Base-by-base conservation (phyloP, 2,113 vertebrate genomes). In the Nycticryphes semicollaris region DNA sequence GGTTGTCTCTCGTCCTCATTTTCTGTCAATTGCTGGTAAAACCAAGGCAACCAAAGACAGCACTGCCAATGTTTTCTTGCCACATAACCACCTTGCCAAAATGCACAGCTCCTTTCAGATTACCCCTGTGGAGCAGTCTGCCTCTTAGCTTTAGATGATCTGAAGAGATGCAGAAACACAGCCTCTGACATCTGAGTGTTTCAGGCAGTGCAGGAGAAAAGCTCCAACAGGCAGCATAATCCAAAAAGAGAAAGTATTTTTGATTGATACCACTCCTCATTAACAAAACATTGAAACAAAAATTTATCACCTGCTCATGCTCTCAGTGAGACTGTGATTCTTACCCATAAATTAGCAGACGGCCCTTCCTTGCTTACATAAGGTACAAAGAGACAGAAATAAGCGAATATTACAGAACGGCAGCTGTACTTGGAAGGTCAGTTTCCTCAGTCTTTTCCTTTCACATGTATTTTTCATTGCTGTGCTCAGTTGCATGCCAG, bases 51-150 rank as follows among this genome's bases (percentile, higher is more conserved):
- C 30, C 1, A 0, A 54, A 33, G 27, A 45, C 35, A 39, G n/a
- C 0, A 0, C 20, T n/a, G 62, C 23, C 21, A 12, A 3, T 33
- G 17, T 45, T 56, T 84, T 37, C 74, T 48, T 35, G 31, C 64
- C 53, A 6, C 13, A 7, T 31, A 63, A 57, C 8, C 17, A 25
- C 35, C 43, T 47, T 31, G 4, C 12, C 70, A 15, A 53, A 77
- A 54, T 1, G 5, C 70, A 60, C 8, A 20, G 45, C 16, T 48
- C 47, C 45, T 83, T 70, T 39, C 51, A 11, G 12, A 22, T 28
- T 4, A 41, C 24, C 2, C 1, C 70, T 51, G 43, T 25, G 31
- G 37, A 53, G 16, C 6, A 0, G 2, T 8, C 62, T 37, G 45
- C n/a, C n/a, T 85, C 12, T 48, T 24, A 4, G 30, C 53, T 66